phyloP scores from a whole-genome alignment of 2,888 invertebrate species.

The Campoplex capitator region DNA sequence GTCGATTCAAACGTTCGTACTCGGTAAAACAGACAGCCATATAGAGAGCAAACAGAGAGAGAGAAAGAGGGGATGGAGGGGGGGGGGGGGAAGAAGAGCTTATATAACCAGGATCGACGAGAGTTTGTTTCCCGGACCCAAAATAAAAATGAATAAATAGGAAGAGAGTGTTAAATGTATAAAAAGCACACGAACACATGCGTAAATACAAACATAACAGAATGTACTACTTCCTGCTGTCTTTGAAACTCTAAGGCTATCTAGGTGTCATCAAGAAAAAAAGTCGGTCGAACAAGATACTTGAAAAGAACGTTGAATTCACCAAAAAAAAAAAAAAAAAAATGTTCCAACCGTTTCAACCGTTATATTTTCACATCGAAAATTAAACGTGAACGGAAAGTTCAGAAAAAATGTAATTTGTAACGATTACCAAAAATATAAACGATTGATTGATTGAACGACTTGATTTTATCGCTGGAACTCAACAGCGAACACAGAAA shows the following conservation, averaged over 20 bases:
- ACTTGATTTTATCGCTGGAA: no score
- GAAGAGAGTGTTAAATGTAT: slow-evolving; percentile 1
- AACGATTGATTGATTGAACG: no score
- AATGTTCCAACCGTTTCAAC: no score
- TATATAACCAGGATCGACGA: slow-evolving; percentile 17
- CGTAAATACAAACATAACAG: not conserved
- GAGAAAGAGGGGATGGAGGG: slow-evolving; percentile 12
- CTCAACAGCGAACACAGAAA: no score
- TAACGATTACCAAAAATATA: no score
- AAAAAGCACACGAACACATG: not conserved
- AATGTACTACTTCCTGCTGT: slow-evolving; percentile 18
- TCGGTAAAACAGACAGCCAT: slow-evolving; percentile 49
- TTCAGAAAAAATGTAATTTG: no score
- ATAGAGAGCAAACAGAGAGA: slow-evolving; percentile 28
- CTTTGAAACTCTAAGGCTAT: slow-evolving; percentile 10
- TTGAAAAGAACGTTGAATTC: no score
- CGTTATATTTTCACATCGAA: no score
- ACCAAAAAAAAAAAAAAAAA: no score
- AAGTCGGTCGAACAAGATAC: not conserved
- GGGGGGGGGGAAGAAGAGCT: slow-evolving; percentile 12
- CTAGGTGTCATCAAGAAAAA: not conserved
- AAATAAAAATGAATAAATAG: slow-evolving; percentile 51
- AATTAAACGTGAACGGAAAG: no score
- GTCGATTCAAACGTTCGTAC: slow-evolving; percentile 59
- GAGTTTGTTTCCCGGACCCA: slow-evolving; percentile 33